Percentiles rank a stretch among this genome's conserved stretches.
Evolutionary conservation across 2,797 vertebrate species (phyloP).

Genomic region (Lophotriccus pileatus): DNA sequence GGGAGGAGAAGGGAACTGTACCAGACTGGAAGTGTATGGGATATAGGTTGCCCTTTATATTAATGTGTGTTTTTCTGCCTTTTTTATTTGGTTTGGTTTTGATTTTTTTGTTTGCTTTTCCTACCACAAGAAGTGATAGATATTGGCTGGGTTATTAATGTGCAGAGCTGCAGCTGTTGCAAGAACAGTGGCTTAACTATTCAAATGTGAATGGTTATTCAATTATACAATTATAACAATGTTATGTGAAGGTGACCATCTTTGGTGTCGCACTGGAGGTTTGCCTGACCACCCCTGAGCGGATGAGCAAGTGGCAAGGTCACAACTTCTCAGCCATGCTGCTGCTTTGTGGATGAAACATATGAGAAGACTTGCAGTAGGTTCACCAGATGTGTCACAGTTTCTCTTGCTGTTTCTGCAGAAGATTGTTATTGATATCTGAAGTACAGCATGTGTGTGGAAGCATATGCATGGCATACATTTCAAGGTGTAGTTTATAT

Average conservation of each 20-base stretch:
- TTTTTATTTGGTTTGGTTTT: background rate
- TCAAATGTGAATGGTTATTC: background rate
- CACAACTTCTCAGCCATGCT: background rate
- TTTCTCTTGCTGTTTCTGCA: background rate
- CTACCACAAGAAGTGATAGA: background rate
- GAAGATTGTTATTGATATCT: background rate
- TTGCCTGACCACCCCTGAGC: background rate
- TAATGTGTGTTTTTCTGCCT: background rate
- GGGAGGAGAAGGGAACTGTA: background rate
- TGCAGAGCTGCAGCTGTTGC: background rate
- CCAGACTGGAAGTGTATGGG: background rate
- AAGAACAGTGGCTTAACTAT: background rate
- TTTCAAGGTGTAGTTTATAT: background rate
- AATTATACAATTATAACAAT: rapidly evolving
- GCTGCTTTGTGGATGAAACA: background rate
- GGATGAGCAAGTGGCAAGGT: background rate
- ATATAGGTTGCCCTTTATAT: background rate
- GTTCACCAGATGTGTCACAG: background rate
- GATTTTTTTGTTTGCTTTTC: background rate
- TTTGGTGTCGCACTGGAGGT: background rate
- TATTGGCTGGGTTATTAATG: background rate
- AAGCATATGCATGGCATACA: background rate
- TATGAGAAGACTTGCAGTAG: background rate
- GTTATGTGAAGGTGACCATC: background rate
- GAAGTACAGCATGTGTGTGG: rapidly evolving